phyloP scores from a whole-genome alignment of 1,140 invertebrate genomes.

The Lethrus apterus region DNA sequence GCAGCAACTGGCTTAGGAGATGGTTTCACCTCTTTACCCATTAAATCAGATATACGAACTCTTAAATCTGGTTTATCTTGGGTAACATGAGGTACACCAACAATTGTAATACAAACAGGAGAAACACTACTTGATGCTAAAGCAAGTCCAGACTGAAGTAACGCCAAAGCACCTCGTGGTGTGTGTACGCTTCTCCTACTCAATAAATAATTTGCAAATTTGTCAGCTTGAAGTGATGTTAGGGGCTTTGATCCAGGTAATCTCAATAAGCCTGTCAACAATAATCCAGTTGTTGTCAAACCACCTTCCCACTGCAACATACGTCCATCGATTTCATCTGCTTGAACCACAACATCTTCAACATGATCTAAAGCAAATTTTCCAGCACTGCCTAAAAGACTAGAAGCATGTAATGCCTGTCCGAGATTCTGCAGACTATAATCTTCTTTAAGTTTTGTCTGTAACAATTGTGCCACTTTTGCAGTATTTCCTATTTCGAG shows the following conservation, averaged over 20 bases:
- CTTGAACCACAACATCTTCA: slow-evolving; percentile 86
- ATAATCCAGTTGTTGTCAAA: slow-evolving; percentile 49
- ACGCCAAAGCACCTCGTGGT: slow-evolving; percentile 67
- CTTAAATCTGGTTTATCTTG: slow-evolving; percentile 61
- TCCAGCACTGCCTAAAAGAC: slow-evolving; percentile 55
- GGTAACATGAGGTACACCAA: slow-evolving; percentile 64
- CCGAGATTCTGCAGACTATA: slow-evolving; percentile 58
- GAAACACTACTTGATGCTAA: slow-evolving; percentile 32
- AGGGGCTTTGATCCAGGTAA: slow-evolving; percentile 68
- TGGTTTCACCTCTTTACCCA: slow-evolving; percentile 65
- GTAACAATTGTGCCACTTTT: slow-evolving; percentile 33
- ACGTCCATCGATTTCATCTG: slow-evolving; percentile 88
- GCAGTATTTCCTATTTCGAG: slow-evolving; percentile 27
- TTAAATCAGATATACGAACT: slow-evolving; percentile 73
- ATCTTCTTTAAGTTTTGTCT: slow-evolving; percentile 35
- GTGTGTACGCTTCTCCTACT: slow-evolving; percentile 84
- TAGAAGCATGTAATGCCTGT: slow-evolving; percentile 74
- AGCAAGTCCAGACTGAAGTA: slow-evolving; percentile 68
- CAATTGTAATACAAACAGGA: slow-evolving; percentile 61
- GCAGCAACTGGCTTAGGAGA: slow-evolving; percentile 60
- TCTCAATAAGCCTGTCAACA: slow-evolving; percentile 68
- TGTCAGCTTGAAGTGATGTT: slow-evolving; percentile 71
- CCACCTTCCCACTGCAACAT: slow-evolving; percentile 92
- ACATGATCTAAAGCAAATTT: slow-evolving; percentile 73
- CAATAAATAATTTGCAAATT: slow-evolving; percentile 87